A percentile compares a stretch with the other conserved stretches of the same genome.
Conservation (phyloP, 1,140 invertebrate genomes). For the Zelostemma sp. region DNA sequence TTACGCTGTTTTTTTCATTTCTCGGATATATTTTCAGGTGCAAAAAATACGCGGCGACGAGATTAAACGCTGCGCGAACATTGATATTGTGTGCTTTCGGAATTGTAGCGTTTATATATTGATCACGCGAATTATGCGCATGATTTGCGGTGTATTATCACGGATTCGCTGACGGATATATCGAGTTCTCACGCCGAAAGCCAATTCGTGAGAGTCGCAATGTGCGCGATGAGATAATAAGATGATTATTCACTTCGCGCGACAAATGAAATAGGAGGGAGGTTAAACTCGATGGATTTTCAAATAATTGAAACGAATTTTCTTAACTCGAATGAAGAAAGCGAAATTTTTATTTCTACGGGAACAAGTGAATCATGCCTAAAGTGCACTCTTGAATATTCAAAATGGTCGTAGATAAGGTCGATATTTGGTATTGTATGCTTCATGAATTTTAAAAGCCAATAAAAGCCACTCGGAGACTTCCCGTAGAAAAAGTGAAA, state of each 20-base stretch:
- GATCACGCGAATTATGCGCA: slow-evolving; percentile 9
- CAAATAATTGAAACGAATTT: no score
- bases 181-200: slow-evolving; percentile 8
- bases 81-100: no score
- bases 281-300: not conserved
- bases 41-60: no score
- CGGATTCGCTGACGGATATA: slow-evolving; percentile 11
- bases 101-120: no score
- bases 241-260: slow-evolving; percentile 1
- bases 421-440: slow-evolving; percentile 3
- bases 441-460: slow-evolving; percentile 1
- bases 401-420: not conserved
- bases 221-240: slow-evolving; percentile 13
- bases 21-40: no score
- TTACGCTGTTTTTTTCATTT: no score
- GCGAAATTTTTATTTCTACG: not conserved
- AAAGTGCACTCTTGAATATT: slow-evolving; percentile 6
- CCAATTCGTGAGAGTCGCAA: slow-evolving; percentile 13
- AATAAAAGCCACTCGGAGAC: not conserved
- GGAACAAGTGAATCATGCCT: not conserved
- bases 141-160: slow-evolving; percentile 11
- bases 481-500: not conserved
- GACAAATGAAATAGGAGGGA: not conserved
- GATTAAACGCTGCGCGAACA: no score
- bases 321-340: no score